phyloP scores from a whole-genome alignment of 2,797 vertebrate species.

The Petrocephalus sullivani region DNA sequence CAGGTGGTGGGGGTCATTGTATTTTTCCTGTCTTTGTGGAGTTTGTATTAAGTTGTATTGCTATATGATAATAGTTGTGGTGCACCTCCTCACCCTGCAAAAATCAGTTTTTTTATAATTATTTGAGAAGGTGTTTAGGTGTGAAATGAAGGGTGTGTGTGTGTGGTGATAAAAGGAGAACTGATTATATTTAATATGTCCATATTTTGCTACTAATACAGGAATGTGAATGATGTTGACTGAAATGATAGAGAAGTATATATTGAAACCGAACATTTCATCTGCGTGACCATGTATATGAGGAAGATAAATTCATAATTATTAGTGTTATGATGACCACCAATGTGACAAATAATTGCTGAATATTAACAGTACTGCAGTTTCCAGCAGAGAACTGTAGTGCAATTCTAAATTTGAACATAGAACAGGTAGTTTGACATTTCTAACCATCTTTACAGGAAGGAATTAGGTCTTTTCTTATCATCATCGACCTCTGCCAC shows the following conservation, averaged over 20 bases:
- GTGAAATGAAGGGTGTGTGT: not conserved
- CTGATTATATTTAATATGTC: not conserved
- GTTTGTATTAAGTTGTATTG: not conserved
- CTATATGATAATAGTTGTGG: not conserved
- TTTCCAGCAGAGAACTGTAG: not conserved
- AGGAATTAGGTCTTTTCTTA: not conserved
- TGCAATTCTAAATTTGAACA: not conserved
- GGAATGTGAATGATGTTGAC: not conserved
- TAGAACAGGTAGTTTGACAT: not conserved
- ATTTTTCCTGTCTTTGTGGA: not conserved
- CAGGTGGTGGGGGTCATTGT: not conserved
- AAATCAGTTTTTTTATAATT: not conserved
- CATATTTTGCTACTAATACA: not conserved
- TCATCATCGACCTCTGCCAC: not conserved
- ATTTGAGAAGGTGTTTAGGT: not conserved
- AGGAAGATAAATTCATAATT: not conserved
- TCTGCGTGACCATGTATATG: not conserved
- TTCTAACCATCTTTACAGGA: not conserved
- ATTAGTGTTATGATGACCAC: not conserved
- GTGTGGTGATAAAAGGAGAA: not conserved
- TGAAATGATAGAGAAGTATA: not conserved
- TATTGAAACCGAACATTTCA: not conserved
- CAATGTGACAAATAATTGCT: not conserved
- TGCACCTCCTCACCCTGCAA: not conserved
- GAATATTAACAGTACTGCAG: not conserved